Conservation (phyloP, 2,797 vertebrate genomes). For the Dendrocincla fuliginosa region DNA sequence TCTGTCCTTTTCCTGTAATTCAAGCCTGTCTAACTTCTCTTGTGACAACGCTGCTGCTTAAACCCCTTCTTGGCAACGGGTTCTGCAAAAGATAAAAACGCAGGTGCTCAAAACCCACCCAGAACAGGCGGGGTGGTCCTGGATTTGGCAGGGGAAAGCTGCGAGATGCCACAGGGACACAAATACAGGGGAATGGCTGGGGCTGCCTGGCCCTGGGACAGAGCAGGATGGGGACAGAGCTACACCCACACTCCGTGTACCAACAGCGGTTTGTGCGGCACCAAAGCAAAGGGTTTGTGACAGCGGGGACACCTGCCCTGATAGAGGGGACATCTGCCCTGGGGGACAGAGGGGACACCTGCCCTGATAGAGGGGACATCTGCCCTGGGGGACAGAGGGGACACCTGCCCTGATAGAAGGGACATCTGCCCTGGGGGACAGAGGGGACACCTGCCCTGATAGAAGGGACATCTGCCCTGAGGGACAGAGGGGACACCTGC, state of each 20-base stretch:
- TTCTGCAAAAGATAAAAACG: neutral
- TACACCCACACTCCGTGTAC: neutral
- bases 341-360: too few species aligned
- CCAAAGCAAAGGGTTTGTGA: neutral
- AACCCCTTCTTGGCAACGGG: neutral
- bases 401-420: too few species aligned
- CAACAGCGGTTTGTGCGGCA: neutral
- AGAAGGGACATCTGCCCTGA: too few species aligned
- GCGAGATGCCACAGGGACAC: accelerated
- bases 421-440: too few species aligned
- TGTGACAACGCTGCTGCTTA: neutral
- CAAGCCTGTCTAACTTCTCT: neutral
- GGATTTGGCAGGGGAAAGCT: neutral
- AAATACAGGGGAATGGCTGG: accelerated
- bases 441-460: too few species aligned
- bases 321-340: too few species aligned
- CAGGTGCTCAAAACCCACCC: neutral
- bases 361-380: too few species aligned
- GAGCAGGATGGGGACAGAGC: accelerated
- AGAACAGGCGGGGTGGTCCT: too few species aligned
- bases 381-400: too few species aligned
- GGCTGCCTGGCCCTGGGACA: accelerated
- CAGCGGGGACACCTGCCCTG: too few species aligned
- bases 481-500: too few species aligned
- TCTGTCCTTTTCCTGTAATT: neutral